Evolutionary conservation across 2,113 vertebrate genomes (phyloP).

Genomic region (Eidolon helvum): DNA sequence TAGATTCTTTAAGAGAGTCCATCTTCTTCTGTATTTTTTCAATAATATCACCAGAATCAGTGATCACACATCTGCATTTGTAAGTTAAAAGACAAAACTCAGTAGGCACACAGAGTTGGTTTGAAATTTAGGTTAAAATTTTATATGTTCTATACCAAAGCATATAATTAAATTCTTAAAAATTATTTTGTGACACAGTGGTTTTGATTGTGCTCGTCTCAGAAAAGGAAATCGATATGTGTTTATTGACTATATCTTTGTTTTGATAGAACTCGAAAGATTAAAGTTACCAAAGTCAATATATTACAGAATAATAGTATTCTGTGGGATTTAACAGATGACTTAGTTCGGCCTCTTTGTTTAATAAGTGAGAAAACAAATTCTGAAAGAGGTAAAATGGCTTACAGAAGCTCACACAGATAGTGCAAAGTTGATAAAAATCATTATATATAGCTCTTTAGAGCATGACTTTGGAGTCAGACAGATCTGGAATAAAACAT

Average conservation of each 20-base stretch:
- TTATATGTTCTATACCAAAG: not conserved
- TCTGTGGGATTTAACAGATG: not conserved
- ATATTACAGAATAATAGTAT: not conserved
- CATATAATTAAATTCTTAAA: conserved; percentile 10
- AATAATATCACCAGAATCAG: not conserved
- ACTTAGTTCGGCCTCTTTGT: not conserved
- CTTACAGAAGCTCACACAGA: not conserved
- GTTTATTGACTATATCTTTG: not conserved
- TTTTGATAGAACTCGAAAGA: conserved; percentile 24
- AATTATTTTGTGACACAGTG: not conserved
- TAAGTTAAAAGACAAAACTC: not conserved
- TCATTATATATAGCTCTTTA: not conserved
- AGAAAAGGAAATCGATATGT: not conserved
- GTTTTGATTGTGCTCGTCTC: not conserved
- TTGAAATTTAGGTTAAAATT: not conserved
- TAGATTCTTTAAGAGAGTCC: not conserved
- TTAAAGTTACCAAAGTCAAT: not conserved
- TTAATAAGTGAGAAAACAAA: not conserved
- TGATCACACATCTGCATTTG: not conserved
- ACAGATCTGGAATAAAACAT: not conserved
- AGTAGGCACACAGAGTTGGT: not conserved
- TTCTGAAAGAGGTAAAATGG: not conserved
- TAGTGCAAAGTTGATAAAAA: not conserved
- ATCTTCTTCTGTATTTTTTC: not conserved
- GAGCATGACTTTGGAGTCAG: not conserved